phyloP scores from a whole-genome alignment of 2,888 invertebrate genomes.

The Pachymerium ferrugineum region DNA sequence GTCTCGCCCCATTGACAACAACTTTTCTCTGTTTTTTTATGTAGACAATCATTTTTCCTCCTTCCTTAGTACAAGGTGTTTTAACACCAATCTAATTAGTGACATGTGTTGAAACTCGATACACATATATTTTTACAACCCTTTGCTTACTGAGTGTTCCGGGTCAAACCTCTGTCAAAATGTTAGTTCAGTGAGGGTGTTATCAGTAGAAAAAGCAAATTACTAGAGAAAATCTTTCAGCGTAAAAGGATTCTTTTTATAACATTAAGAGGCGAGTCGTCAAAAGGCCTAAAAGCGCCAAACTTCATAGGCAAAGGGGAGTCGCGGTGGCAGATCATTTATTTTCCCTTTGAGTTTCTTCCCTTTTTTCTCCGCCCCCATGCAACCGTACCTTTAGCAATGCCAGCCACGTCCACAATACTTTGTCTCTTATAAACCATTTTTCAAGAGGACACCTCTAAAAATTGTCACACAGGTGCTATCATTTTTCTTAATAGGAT shows the following conservation, averaged over 20 bases:
- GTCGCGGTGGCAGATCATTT: slow-evolving; percentile 28
- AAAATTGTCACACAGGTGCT: slow-evolving; percentile 20
- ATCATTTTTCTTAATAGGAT: too few species aligned
- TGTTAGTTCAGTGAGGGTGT: neutral
- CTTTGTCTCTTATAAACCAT: slow-evolving; percentile 15
- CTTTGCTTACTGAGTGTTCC: too few species aligned
- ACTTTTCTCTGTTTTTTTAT: slow-evolving; percentile 9
- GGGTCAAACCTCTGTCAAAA: neutral
- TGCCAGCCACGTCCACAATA: slow-evolving; percentile 22
- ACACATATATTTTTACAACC: neutral
- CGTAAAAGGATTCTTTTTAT: too few species aligned
- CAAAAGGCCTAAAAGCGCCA: too few species aligned
- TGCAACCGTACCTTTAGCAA: slow-evolving; percentile 21
- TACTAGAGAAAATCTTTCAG: too few species aligned
- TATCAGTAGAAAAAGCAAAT: neutral
- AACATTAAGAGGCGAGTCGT: too few species aligned
- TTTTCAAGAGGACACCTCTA: slow-evolving; percentile 19
- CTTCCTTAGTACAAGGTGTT: neutral
- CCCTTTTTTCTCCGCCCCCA: slow-evolving; percentile 25
- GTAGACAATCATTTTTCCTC: neutral
- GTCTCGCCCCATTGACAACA: neutral
- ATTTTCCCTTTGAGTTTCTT: slow-evolving; percentile 23
- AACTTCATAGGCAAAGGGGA: slow-evolving; percentile 13
- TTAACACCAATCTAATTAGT: neutral
- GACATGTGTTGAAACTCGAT: slow-evolving; percentile 3